These are phyloP conservation scores for Bombus picipes DNA, from an alignment of 1,140 invertebrate species.

Conservation along the genomic window DNA sequence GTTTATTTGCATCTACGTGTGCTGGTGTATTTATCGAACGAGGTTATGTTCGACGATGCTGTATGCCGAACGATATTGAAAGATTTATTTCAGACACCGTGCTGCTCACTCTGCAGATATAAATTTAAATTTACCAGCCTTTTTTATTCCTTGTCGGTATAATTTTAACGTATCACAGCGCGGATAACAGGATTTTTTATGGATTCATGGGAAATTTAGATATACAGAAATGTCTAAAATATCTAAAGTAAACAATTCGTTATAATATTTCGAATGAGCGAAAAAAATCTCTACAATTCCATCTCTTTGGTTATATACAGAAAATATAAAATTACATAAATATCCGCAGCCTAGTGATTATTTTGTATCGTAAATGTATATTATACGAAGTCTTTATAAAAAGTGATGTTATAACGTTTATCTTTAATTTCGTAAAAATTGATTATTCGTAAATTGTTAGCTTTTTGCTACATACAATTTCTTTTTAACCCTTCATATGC, in stretches of 20 bases:
- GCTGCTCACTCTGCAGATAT: neutral
- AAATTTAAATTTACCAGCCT: neutral
- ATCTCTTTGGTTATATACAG: neutral
- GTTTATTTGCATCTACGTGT: neutral
- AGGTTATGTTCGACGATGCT: neutral
- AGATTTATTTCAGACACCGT: neutral
- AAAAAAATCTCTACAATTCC: neutral
- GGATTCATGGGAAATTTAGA: neutral
- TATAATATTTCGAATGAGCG: neutral
- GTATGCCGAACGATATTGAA: neutral
- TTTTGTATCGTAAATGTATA: too few relatives aligned
- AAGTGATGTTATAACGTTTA: neutral
- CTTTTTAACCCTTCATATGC: too few relatives aligned
- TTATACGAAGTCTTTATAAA: neutral
- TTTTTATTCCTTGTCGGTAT: neutral
- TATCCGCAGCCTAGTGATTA: neutral
- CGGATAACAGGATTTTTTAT: neutral
- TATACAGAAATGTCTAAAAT: neutral
- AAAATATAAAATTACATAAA: neutral
- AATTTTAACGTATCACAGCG: neutral
- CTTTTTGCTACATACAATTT: too few relatives aligned
- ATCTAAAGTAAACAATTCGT: neutral
- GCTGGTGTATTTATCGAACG: neutral
- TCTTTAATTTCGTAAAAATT: neutral
- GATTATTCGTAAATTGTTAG: too few relatives aligned